Conservation (phyloP, 2,888 invertebrate genomes). For the Drosophila paramelanica region DNA sequence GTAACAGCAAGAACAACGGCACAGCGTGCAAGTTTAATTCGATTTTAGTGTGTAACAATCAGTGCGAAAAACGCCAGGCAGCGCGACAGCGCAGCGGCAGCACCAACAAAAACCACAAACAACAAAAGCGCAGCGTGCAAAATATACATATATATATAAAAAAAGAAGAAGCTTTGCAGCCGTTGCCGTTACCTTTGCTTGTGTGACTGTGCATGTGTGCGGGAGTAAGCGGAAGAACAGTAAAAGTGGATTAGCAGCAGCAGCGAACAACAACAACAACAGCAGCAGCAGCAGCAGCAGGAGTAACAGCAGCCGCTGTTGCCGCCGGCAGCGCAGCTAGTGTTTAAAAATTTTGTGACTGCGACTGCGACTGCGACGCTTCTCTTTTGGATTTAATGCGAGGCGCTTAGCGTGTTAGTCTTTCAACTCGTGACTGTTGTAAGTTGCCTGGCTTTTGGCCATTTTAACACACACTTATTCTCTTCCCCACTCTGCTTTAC, state of each 20-base stretch:
- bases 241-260: slow-evolving; percentile 66
- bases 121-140: slow-evolving; percentile 47
- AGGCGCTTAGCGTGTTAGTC: slow-evolving; percentile 57
- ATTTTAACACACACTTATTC: slow-evolving; percentile 22
- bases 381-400: slow-evolving; percentile 54
- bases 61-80: slow-evolving; percentile 63
- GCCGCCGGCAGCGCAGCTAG: slow-evolving; percentile 51
- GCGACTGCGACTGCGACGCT: slow-evolving; percentile 35
- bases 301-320: slow-evolving; percentile 23
- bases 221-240: slow-evolving; percentile 49
- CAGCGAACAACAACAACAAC: slow-evolving; percentile 29
- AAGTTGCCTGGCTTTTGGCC: slow-evolving; percentile 54
- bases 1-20: slow-evolving; percentile 26
- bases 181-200: slow-evolving; percentile 10
- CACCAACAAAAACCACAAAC: slow-evolving; percentile 36
- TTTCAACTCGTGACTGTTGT: slow-evolving; percentile 67
- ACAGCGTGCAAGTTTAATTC: slow-evolving; percentile 74
- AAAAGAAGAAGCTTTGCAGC: slow-evolving; percentile 41
- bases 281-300: slow-evolving; percentile 15
- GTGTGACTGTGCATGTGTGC: slow-evolving; percentile 9
- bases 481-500: neutral
- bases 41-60: slow-evolving; percentile 79
- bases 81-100: slow-evolving; percentile 31
- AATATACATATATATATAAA: neutral
- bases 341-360: slow-evolving; percentile 32